A percentile compares a stretch with the other conserved stretches of the same genome.
Evolutionary conservation across 2,797 vertebrate genomes (phyloP).

Genomic region (Simalia tracyae): DNA sequence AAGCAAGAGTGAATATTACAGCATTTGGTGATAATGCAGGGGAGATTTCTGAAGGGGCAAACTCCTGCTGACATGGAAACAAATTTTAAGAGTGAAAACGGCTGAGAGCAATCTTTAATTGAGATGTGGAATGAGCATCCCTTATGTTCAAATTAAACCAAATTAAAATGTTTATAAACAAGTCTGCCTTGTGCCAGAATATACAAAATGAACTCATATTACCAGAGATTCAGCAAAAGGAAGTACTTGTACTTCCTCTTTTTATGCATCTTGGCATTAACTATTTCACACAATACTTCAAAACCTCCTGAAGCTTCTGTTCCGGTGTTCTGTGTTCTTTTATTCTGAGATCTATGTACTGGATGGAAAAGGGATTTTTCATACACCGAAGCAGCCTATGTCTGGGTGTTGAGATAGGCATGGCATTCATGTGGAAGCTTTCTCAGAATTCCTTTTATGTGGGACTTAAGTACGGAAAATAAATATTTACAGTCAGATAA

Average conservation of each 20-base stretch:
- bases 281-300: neutral
- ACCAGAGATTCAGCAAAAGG: neutral
- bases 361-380: neutral
- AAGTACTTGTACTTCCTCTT: slow-evolving; percentile 5
- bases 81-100: slow-evolving; percentile 38
- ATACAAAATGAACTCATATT: neutral
- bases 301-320: neutral
- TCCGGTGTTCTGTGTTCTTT: neutral
- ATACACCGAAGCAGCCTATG: neutral
- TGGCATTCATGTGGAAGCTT: neutral
- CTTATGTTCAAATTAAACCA: slow-evolving; percentile 16
- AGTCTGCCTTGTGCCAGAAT: slow-evolving; percentile 27
- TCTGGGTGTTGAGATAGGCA: neutral
- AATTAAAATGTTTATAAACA: slow-evolving; percentile 41
- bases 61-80: slow-evolving; percentile 43
- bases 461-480: neutral
- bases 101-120: slow-evolving; percentile 30
- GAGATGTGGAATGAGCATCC: slow-evolving; percentile 36
- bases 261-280: neutral
- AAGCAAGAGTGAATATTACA: slow-evolving; percentile 50
- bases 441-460: neutral
- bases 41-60: slow-evolving; percentile 39
- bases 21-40: slow-evolving; percentile 59
- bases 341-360: neutral
- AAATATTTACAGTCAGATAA: neutral